Evolutionary conservation across 2,888 invertebrate species (phyloP).

Genomic region (Petrolisthes manimaculis): DNA sequence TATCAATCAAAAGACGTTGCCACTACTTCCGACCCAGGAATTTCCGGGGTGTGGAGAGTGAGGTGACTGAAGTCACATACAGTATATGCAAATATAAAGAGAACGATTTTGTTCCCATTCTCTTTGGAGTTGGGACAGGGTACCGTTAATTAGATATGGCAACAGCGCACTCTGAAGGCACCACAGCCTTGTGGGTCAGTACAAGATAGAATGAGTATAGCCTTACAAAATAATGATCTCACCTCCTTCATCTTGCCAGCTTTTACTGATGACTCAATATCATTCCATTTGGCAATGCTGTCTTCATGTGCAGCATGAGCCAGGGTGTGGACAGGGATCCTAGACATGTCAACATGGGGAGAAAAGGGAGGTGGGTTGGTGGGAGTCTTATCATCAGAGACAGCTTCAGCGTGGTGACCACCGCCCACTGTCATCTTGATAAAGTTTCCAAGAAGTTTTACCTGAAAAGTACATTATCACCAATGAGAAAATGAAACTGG

Average conservation of each 20-base stretch:
- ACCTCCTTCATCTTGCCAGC: conserved; percentile 63
- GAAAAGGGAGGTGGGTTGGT: conserved; percentile 64
- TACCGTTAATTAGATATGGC: too few relatives aligned
- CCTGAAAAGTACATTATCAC: conserved; percentile 33
- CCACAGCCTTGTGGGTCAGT: too few relatives aligned
- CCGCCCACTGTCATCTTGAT: conserved; percentile 66
- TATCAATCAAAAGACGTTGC: too few relatives aligned
- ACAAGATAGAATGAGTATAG: too few relatives aligned
- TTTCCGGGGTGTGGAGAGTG: too few relatives aligned
- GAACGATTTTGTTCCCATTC: too few relatives aligned
- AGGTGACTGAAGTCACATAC: too few relatives aligned
- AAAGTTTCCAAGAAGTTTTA: conserved; percentile 61
- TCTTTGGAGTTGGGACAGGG: too few relatives aligned
- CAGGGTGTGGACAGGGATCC: conserved; percentile 52
- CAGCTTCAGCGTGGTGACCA: conserved; percentile 53
- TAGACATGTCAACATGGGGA: conserved; percentile 59
- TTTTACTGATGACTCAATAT: conserved; percentile 43
- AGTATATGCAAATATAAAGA: too few relatives aligned
- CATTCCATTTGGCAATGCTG: conserved; percentile 45
- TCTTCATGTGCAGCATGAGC: conserved; percentile 48
- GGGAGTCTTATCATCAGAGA: conserved; percentile 54
- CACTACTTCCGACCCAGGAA: too few relatives aligned
- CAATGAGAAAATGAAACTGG: too few relatives aligned
- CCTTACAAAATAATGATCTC: neutral
- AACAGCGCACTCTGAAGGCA: too few relatives aligned